These are phyloP conservation scores for Atrina japonica DNA, from an alignment of 2,888 invertebrate species.

Conservation along the genomic window DNA sequence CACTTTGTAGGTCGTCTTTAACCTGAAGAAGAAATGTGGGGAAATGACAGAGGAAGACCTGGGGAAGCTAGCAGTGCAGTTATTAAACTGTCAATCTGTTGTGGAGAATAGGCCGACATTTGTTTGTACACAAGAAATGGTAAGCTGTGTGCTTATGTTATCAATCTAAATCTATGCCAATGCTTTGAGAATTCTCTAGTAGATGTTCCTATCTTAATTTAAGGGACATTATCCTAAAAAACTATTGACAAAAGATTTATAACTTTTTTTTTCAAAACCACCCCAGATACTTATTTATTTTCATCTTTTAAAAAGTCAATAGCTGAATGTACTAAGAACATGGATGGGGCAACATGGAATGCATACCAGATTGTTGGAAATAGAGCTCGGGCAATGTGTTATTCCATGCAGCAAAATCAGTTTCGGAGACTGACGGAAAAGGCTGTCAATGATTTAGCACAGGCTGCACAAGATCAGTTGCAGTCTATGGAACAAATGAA, in stretches of 20 bases:
- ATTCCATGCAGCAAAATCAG: constrained; percentile 85
- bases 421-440: constrained; percentile 86
- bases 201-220: too few species aligned
- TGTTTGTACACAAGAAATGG: constrained; percentile 85
- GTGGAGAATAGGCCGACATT: constrained; percentile 84
- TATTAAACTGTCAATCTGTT: constrained; percentile 86
- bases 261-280: neutral
- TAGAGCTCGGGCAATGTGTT: constrained; percentile 86
- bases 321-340: constrained; percentile 85
- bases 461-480: constrained; percentile 83
- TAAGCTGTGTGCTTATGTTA: too few species aligned
- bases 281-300: too few species aligned
- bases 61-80: constrained; percentile 85
- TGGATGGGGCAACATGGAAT: constrained; percentile 87
- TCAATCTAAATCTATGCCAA: too few species aligned
- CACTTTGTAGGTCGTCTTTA: constrained; percentile 85
- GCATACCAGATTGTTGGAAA: constrained; percentile 87
- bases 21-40: constrained; percentile 84
- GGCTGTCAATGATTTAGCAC: constrained; percentile 85
- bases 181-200: too few species aligned
- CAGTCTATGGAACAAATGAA: constrained; percentile 81
- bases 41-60: constrained; percentile 85
- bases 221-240: too few species aligned
- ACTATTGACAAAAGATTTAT: neutral
- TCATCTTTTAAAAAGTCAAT: too few species aligned